phyloP scores from a whole-genome alignment of 37 sponge, comb jelly and placozoan genomes.

The Bolinopsis microptera region DNA sequence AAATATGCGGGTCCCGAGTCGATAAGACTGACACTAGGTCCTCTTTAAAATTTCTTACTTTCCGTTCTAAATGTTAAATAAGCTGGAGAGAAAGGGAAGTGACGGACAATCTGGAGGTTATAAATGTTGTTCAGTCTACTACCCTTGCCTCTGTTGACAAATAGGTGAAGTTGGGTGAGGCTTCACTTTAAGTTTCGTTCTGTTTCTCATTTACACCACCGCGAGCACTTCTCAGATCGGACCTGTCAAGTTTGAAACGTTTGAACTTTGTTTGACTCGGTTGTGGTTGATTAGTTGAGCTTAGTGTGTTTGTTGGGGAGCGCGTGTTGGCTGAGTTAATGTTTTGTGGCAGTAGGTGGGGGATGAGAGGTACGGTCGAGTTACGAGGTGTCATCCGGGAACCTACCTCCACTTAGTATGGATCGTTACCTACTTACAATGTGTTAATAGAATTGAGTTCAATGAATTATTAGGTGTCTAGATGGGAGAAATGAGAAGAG shows the following conservation, averaged over 20 bases:
- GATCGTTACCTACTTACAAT: neutral
- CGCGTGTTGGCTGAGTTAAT: no score
- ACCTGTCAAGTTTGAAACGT: no score
- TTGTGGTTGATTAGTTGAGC: no score
- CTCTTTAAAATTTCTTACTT: neutral
- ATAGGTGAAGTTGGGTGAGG: no score
- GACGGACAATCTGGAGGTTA: neutral
- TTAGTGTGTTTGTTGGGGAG: no score
- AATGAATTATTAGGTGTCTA: constrained; percentile 29
- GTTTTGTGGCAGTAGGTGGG: no score
- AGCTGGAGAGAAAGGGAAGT: neutral
- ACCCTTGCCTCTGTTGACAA: no score
- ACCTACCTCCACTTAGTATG: neutral
- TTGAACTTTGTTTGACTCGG: no score
- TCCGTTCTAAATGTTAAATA: neutral
- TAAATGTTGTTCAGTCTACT: no score
- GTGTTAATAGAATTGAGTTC: constrained; percentile 53
- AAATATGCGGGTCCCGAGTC: neutral
- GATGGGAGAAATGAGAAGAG: constrained; percentile 8
- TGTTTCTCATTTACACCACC: no score
- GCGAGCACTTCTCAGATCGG: no score
- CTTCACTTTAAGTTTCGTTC: no score
- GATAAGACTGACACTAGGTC: neutral
- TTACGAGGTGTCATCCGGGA: neutral
- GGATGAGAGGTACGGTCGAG: neutral